Evolutionary conservation across 2,888 invertebrate species (phyloP), one percentile per base, ranked within the genome.

Genomic region (Parnassius mnemosyne): DNA sequence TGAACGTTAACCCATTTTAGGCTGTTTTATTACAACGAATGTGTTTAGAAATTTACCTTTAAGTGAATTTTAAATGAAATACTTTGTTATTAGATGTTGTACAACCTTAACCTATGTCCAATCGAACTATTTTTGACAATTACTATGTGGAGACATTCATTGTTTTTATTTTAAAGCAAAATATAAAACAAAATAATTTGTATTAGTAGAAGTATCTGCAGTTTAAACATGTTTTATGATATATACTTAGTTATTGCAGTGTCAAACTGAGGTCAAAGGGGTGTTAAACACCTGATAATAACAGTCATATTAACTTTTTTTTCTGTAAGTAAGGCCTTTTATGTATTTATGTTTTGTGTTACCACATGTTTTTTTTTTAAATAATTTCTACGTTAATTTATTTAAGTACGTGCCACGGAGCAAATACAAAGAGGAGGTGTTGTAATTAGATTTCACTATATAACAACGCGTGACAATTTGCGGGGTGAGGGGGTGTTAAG

Each of bases 1-100:
- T 57, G 44, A 66, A 58, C 54, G 46, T 74, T 76, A 79, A 83
- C 83, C 87, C 84, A 76, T 75, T 76, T 79, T 84, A 85, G 87
- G 85, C 90, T 90, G 89, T 89, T 88, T 81, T 80, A 75, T 76
- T 80, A 89, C 90, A 90, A 90, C 90, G 89, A 90, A 89, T 83
- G 72, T 74, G 81, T 84, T 77, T 82, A 83, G 80, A 76, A 72
- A 81, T 80, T 72, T 76, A 82, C 76, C 75, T 75, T 74, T 77
- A 77, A 74, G 77, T 76, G 73, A 66, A 67, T 68, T 68, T 63
- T 70, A 67, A 64, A 64, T 65, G 63, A 65, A 66, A 66, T 46
- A 51, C 70, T 67, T 63, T 67, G 68, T 68, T 71, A 69, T 67
- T 69, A 71, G 68, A 65, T 64, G 68, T 69, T 68, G 67, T 68